phyloP scores from a whole-genome alignment of 92 coral and sea anemone species.

The Epizoanthus rinbou region DNA sequence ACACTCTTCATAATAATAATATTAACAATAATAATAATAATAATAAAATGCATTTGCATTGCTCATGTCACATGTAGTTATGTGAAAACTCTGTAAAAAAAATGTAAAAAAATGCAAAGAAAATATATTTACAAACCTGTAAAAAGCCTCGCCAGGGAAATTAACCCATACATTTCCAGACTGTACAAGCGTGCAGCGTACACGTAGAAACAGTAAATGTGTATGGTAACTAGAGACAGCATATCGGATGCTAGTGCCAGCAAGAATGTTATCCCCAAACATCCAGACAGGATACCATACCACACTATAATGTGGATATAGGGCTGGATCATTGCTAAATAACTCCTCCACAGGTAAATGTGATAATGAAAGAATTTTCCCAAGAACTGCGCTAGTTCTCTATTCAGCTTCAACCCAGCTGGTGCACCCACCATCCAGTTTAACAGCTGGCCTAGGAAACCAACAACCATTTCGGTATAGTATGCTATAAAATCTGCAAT shows the following conservation, averaged over 20 bases:
- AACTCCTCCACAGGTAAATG: slow-evolving; percentile 88
- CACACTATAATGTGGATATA: slow-evolving; percentile 77
- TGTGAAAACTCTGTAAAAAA: too few species aligned
- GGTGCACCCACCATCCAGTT: slow-evolving; percentile 95
- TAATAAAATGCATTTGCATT: too few species aligned
- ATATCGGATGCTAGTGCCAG: slow-evolving; percentile 84
- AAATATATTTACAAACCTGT: slow-evolving; percentile 69
- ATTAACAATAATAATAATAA: too few species aligned
- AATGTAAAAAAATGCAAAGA: too few species aligned
- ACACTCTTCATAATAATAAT: too few species aligned
- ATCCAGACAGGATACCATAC: slow-evolving; percentile 77
- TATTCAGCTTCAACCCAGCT: slow-evolving; percentile 93
- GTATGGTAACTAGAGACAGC: slow-evolving; percentile 80
- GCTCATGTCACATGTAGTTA: not conserved
- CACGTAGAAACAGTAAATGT: slow-evolving; percentile 95
- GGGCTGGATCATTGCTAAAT: slow-evolving; percentile 74
- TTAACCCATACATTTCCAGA: slow-evolving; percentile 77
- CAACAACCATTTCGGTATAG: slow-evolving; percentile 76
- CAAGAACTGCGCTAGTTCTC: slow-evolving; percentile 76
- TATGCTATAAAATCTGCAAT: slow-evolving; percentile 63
- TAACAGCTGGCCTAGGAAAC: slow-evolving; percentile 61
- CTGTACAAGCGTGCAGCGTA: slow-evolving; percentile 96
- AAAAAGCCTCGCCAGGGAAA: slow-evolving; percentile 80
- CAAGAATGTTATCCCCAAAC: slow-evolving; percentile 86
- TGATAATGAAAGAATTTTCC: slow-evolving; percentile 89